Conservation (phyloP, 2,888 invertebrate species). For the Latrodectus hesperus region DNA sequence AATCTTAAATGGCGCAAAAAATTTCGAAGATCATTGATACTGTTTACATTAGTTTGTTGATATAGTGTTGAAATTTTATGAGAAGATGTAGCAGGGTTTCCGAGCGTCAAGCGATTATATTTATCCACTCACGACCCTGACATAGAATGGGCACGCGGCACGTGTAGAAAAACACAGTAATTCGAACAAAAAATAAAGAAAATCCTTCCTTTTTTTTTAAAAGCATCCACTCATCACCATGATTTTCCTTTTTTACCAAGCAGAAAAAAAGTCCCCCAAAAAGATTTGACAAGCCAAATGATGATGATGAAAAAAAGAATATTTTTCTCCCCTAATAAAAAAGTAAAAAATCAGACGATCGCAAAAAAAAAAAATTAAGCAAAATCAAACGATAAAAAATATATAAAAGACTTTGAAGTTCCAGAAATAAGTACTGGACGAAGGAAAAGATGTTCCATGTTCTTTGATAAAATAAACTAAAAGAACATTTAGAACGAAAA, state of each 20-base stretch:
- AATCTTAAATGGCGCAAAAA: no score
- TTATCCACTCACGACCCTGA: slow-evolving; percentile 39
- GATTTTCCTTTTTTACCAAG: not conserved
- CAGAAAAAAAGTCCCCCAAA: not conserved
- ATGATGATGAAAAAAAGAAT: slow-evolving; percentile 5
- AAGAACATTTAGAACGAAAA: no score
- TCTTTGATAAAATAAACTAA: no score
- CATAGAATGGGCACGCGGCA: slow-evolving; percentile 6
- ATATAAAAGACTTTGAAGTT: no score
- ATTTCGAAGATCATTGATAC: no score
- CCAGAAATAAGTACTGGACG: no score
- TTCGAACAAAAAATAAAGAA: slow-evolving; percentile 15
- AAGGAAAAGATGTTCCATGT: slow-evolving; percentile 4
- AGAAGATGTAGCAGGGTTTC: no score
- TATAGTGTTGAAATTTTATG: no score
- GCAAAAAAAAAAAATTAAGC: not conserved
- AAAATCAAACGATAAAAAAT: not conserved
- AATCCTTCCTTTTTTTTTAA: not conserved
- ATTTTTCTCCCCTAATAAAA: slow-evolving; percentile 11
- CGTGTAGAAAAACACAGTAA: slow-evolving; percentile 37
- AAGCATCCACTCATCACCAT: slow-evolving; percentile 23
- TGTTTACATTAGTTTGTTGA: no score
- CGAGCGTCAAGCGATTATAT: slow-evolving; percentile 9
- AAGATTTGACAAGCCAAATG: no score
- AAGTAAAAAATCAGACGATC: slow-evolving; percentile 33